These are phyloP conservation scores for Osmerus mordax DNA, from an alignment of 2,113 vertebrate genomes.

Conservation along the genomic window DNA sequence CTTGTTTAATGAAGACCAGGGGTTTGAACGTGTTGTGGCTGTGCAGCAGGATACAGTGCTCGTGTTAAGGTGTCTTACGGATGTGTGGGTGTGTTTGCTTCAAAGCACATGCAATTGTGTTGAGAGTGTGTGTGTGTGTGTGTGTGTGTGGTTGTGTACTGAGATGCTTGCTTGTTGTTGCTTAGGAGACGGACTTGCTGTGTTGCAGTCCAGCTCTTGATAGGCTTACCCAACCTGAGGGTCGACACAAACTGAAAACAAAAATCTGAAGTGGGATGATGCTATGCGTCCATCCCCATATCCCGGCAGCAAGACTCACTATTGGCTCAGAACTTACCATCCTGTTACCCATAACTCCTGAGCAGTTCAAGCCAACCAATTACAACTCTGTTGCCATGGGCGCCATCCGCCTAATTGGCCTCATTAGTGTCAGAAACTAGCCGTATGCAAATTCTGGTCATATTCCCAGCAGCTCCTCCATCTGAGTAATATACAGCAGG, in stretches of 20 bases:
- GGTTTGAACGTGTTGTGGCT: conserved; percentile 61
- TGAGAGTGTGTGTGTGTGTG: background rate
- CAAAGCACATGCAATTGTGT: background rate
- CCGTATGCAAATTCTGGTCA: conserved; percentile 60
- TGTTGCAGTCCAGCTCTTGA: conserved; percentile 26
- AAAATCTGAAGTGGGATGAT: conserved; percentile 15
- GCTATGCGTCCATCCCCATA: conserved; percentile 10
- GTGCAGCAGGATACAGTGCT: conserved; percentile 37
- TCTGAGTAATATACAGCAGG: conserved; percentile 37
- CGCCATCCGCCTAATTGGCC: conserved; percentile 60
- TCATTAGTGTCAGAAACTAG: conserved; percentile 67
- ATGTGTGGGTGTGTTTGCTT: background rate
- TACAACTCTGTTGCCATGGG: conserved; percentile 70
- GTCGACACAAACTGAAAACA: background rate
- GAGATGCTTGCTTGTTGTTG: conserved; percentile 18
- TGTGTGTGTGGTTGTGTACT: conserved; percentile 2
- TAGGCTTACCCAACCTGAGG: conserved; percentile 19
- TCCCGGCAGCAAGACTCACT: conserved; percentile 12
- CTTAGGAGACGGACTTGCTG: conserved; percentile 30
- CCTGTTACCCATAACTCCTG: conserved; percentile 39
- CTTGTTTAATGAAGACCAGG: conserved; percentile 74
- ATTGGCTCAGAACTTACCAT: conserved; percentile 26
- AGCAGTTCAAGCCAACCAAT: conserved; percentile 54
- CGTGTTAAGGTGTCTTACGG: conserved; percentile 25
- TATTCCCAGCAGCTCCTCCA: conserved; percentile 50